Evolutionary conservation across 2,888 invertebrate species (phyloP), one percentile per base, ranked within the genome.

Genomic region (Pyrochroa serraticornis): DNA sequence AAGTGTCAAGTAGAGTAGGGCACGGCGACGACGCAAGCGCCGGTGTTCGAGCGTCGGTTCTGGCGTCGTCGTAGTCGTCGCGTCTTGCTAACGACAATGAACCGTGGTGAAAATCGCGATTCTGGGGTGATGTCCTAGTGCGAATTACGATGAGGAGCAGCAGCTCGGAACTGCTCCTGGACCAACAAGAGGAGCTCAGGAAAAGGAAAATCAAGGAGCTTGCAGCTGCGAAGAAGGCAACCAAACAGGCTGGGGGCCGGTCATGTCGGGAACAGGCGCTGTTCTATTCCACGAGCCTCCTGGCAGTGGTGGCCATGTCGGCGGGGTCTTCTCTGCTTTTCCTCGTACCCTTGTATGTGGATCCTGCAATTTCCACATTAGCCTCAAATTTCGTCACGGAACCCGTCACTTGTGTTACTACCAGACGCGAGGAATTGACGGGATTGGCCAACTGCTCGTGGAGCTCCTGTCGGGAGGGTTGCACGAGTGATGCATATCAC

Each of bases 391-490:
- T 91, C 77, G 87, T 88, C 62, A 85, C 89, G 7, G 82, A 85
- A 62, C 90, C 91, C 34, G 90, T 89, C 7, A 85, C 86, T 56
- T 91, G 91, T 77, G 82, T 88, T 30, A 91, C 91, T 0, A 85
- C 87, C 33, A 80, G 88, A 35, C 82, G 87, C 7, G 90, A 90
- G 72, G 89, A 90, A 64, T 81, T 89, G 56, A 82, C 85, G 52
- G 91, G 91, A 7, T 79, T 91, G 48, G 88, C 88, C 74, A 90
- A 91, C 79, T 91, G 91, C 78, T 87, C 89, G 3, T 90, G 90
- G 89, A 90, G 89, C 61, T 90, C 90, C 0, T 91, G 91, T 71
- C 81, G 91, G 50, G 91, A 91, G 76, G 91, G 91, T 2, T 91
- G 91, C 76, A 91, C 91, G 54, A 89, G 90, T 73, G 91, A 91